Evolutionary conservation across 2,888 invertebrate species (phyloP), one percentile per base, ranked within the genome.

Genomic region (Xanthia togata): DNA sequence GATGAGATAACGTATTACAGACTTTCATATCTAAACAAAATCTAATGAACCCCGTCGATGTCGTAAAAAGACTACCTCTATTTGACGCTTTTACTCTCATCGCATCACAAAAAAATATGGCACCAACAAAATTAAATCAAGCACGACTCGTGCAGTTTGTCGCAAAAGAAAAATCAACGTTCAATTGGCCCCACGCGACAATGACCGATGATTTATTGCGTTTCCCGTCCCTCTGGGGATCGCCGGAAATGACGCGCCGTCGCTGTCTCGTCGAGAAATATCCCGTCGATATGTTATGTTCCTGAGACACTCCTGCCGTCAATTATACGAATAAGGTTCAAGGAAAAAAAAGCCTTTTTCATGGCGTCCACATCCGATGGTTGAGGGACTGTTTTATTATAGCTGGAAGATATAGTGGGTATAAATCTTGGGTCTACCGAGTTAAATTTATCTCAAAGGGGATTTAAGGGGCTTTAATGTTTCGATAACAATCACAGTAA

Each of bases 141-240:
- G 64, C 73, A 70, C 83, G 82, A 83, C 79, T 85, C 82, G 53
- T 79, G 86, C 78, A 83, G 79, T 84, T 83, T 81, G 81, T 81
- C 77, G 70, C 80, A 82, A 75, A 89, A 92, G 91, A 94, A 94
- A 93, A 94, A 94, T 94, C 93, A 92, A 91, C 93, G 82, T 93
- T 92, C 93, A 93, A 95, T 95, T 94, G 95, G 92, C 89, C 91
- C 90, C 90, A 80, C 82, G 91, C 90, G 94, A 94, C 94, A 94
- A 94, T 92, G 91, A 90, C 85, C 91, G 90, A 95, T 94, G 95
- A 95, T 95, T 94, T 95, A 96, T 96, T 90, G 92, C 91, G 89
- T 91, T 91, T 92, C 91, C 92, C 89, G 84, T 89, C 90, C 91
- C 91, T 88, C 87, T 82, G 91, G 90, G 90, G 91, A 77, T 71